These are phyloP conservation scores for Linurgus olivaceus DNA, from an alignment of 2,797 vertebrate genomes.

Conservation along the genomic window DNA sequence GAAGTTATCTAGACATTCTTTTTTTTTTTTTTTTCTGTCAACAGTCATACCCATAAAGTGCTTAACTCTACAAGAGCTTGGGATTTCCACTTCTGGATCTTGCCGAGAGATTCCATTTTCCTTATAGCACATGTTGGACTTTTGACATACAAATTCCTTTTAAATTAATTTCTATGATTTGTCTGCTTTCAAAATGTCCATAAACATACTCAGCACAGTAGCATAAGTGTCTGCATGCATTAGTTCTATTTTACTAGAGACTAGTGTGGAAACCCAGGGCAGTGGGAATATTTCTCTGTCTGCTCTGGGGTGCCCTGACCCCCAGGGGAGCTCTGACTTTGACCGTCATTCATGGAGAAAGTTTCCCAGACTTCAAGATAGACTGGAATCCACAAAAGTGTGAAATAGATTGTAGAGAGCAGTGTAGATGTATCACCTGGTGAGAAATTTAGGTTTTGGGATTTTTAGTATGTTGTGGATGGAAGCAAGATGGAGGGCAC, in stretches of 20 bases:
- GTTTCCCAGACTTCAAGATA: no score
- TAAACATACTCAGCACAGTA: neutral
- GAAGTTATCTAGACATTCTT: neutral
- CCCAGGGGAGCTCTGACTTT: no score
- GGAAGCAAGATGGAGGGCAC: no score
- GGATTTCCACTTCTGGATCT: neutral
- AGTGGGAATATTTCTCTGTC: fast-evolving
- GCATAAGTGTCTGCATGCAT: neutral
- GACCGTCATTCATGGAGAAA: no score
- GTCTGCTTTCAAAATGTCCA: neutral
- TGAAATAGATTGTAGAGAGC: no score
- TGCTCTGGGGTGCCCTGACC: no score
- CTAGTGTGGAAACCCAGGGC: no score
- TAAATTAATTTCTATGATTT: neutral
- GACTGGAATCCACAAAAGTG: no score
- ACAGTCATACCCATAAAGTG: neutral
- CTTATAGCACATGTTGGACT: neutral
- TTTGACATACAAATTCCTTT: neutral
- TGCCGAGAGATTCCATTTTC: neutral
- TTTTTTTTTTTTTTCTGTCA: neutral
- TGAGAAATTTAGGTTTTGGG: no score
- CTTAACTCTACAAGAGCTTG: neutral
- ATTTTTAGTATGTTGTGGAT: no score
- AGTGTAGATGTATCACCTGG: no score
- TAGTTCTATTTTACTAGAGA: neutral